Conservation (phyloP, 2,113 vertebrate species). For the Psammodynastes pulverulentus region DNA sequence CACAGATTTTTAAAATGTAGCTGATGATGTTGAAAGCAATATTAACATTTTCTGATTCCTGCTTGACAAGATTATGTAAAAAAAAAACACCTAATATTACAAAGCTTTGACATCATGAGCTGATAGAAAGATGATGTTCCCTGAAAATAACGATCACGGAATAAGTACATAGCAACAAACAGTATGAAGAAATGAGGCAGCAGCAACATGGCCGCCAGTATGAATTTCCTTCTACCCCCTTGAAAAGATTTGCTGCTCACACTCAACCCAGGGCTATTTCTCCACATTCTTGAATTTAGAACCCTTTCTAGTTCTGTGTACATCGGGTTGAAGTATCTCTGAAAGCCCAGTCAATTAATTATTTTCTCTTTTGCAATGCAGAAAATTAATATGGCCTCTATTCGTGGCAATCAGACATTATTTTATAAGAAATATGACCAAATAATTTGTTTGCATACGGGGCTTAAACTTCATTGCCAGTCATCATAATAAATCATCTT, state of each 20-base stretch:
- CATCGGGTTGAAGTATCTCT: neutral
- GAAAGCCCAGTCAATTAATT: neutral
- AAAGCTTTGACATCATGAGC: neutral
- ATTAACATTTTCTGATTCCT: conserved; percentile 55
- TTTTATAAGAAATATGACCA: conserved; percentile 50
- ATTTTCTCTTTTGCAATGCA: neutral
- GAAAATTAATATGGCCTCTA: neutral
- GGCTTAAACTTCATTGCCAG: conserved; percentile 60
- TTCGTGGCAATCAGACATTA: conserved; percentile 40
- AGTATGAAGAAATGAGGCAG: neutral
- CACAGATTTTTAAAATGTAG: conserved; percentile 43
- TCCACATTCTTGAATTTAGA: conserved; percentile 1
- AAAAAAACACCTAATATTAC: conserved; percentile 12
- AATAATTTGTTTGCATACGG: conserved; percentile 49
- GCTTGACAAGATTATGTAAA: conserved; percentile 33
- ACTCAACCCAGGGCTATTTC: neutral
- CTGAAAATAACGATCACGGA: neutral
- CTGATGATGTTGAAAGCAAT: conserved; percentile 64
- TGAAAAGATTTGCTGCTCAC: neutral
- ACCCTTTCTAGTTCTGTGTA: neutral
- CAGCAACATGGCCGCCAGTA: neutral
- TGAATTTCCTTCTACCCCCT: neutral
- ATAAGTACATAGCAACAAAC: neutral
- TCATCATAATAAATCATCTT: conserved; percentile 44
- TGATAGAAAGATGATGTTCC: neutral